Conservation (phyloP, 2,797 vertebrate genomes). For the Xyrichtys novacula region DNA sequence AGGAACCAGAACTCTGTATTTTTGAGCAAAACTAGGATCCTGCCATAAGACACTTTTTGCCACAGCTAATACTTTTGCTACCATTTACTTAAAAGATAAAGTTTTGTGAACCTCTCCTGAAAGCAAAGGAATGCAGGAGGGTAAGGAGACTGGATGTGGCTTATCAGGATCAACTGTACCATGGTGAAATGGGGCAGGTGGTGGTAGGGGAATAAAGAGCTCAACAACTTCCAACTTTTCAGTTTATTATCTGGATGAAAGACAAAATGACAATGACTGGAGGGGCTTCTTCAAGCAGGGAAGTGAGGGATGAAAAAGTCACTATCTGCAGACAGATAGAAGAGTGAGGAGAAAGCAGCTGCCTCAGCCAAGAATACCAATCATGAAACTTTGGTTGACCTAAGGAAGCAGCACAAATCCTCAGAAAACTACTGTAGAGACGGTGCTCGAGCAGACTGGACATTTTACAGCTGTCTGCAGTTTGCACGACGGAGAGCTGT, state of each 20-base stretch:
- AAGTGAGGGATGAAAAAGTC: constrained; percentile 51
- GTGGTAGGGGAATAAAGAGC: neutral
- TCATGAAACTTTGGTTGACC: constrained; percentile 46
- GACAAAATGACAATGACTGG: constrained; percentile 51
- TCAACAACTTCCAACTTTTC: constrained; percentile 37
- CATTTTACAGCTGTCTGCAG: constrained; percentile 53
- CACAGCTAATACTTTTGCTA: neutral
- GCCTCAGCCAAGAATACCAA: constrained; percentile 54
- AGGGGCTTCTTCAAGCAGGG: constrained; percentile 40
- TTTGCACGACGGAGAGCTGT: constrained; percentile 44
- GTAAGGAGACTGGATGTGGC: neutral
- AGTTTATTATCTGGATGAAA: constrained; percentile 59
- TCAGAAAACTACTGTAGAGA: constrained; percentile 39
- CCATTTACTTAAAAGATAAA: neutral
- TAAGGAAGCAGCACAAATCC: constrained; percentile 49
- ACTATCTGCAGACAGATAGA: constrained; percentile 37
- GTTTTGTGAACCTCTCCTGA: constrained; percentile 16
- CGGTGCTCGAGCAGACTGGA: constrained; percentile 28
- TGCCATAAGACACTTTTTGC: too few relatives aligned
- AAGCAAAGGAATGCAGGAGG: constrained; percentile 9
- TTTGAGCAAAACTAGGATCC: too few relatives aligned
- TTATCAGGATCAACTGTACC: constrained; percentile 36
- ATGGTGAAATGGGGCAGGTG: constrained; percentile 16
- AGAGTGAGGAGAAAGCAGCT: constrained; percentile 31
- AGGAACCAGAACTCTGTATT: too few relatives aligned